Percentiles rank a stretch among this genome's conserved stretches.
These are phyloP conservation scores for Drosophila trapezifrons DNA, from an alignment of 1,140 invertebrate genomes.

Conservation along the genomic window DNA sequence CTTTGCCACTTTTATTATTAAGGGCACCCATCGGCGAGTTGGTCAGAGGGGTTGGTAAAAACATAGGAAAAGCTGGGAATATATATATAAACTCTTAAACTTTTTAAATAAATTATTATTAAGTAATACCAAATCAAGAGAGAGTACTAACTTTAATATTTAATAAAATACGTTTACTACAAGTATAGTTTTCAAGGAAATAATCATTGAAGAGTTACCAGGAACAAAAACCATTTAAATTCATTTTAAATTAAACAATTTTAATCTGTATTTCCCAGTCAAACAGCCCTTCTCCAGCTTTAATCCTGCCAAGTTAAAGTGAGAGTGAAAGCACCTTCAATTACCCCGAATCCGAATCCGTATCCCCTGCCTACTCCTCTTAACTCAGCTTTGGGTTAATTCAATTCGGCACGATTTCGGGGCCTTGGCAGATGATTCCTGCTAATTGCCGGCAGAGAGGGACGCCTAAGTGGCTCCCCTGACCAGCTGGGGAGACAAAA, in stretches of 20 bases:
- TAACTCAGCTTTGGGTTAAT: constrained; percentile 18
- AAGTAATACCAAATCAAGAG: too few relatives aligned
- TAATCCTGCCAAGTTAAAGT: background rate
- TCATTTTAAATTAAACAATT: background rate
- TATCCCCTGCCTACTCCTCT: background rate
- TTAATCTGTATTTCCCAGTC: too few relatives aligned
- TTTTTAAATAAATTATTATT: too few relatives aligned
- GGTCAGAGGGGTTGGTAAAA: background rate
- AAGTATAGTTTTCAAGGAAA: too few relatives aligned
- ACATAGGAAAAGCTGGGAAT: background rate
- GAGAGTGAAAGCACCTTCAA: constrained; percentile 17
- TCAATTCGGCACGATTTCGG: constrained; percentile 35
- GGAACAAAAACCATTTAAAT: too few relatives aligned
- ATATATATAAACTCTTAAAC: too few relatives aligned
- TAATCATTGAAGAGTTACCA: too few relatives aligned
- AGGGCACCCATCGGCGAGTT: background rate
- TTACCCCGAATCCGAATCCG: constrained; percentile 10
- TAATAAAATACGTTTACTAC: too few relatives aligned
- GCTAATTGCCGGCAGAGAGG: constrained; percentile 41
- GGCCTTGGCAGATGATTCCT: constrained; percentile 38
- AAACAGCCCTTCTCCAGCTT: too few relatives aligned
- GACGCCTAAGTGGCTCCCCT: constrained; percentile 18
- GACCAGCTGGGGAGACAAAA: constrained; percentile 49
- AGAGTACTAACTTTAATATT: too few relatives aligned
- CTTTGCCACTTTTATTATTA: constrained; percentile 59